Evolutionary conservation across 1,140 invertebrate species (phyloP), one percentile per base, ranked within the genome.

Genomic region (Trypoxylus dichotomus): DNA sequence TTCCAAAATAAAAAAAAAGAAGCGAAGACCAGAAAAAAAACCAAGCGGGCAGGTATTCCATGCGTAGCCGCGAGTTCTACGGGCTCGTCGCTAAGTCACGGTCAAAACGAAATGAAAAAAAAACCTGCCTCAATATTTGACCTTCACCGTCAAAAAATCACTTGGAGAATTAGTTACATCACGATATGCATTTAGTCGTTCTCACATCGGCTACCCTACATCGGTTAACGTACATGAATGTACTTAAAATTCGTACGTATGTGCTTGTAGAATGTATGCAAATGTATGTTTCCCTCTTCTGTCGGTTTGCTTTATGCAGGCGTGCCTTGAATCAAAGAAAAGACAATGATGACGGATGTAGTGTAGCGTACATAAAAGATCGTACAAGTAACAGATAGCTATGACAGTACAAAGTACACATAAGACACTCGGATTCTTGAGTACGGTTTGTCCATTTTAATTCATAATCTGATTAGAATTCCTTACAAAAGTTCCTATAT

Each of bases 101-200:
- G 72, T 74, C 72, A 29, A 43, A 11, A 68, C 32, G 32, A 68
- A 68, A 25, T 24, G 60, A 68, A 54, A 68, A 68, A 29, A 32
- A 74, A 74, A 74, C 72, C 72, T 74, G 72, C 72, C 72, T 74
- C 72, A 74, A 74, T 74, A 29, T 74, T 8, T 74, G 72, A 42
- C 72, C 72, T 74, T 74, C 72, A 42, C 72, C 72, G 72, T 74
- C 72, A 74, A 74, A 74, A 71, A 43, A 25, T 74, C 27, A 68
- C 60, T 1, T 24, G 60, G 24, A 25, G 60, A 25, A 21, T 58
- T 10, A 58, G 24, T 68, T 68, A 68, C 60, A 68, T 68, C 60
- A 68, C 24, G 60, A 68, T 68, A 10, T 68, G 60, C 60, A 68
- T 68, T 68, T 68, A 29, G 25, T 68, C 27, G 27, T 68, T 68